Evolutionary conservation across 2,797 vertebrate genomes (phyloP), one percentile per base, ranked within the genome.

Genomic region (Cryptoprocta ferox): DNA sequence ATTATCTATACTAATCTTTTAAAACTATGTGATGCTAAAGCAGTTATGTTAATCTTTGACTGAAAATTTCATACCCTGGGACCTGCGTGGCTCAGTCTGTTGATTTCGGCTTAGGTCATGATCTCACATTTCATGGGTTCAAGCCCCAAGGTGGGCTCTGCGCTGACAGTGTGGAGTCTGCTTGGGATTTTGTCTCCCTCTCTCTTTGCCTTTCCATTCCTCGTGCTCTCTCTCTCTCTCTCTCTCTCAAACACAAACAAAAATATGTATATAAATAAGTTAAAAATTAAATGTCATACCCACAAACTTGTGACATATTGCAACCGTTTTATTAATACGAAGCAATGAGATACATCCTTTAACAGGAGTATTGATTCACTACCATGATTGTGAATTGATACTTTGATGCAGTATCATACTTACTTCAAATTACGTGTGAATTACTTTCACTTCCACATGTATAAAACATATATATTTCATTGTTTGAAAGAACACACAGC

Each of bases 311-410:
- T 70, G 95, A 97, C 68, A 92, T 39, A 97, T 86, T 92, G 96
- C 45, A 98, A 97, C 39, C 80, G 73, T 71, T 97, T 98, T 98
- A 98, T 98, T 98, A 98, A 98, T 87, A 98, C 97, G 98, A 98
- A 96, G 97, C 98, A 97, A 96, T 85, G 93, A 94, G 95, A 94
- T 75, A 97, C 95, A 96, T 94, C 97, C 96, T 98, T 96, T 76
- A 97, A 97, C 73, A 98, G 98, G 96, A 98, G 82, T 92, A 95
- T 66, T 65, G 16, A 76, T 85, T 95, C 85, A 95, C 97, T 96
- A 95, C 95, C 90, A 82, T 81, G 42, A 96, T 80, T 83, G 68
- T 89, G 39, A 96, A 94, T 39, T 24, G 68, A 96, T 90, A 97
- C 89, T 97, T 86, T 79, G 97, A 87, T 95, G 70, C 50, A 89